These are phyloP conservation scores for Thymelicus sylvestris DNA, from an alignment of 2,888 invertebrate species.

Conservation along the genomic window DNA sequence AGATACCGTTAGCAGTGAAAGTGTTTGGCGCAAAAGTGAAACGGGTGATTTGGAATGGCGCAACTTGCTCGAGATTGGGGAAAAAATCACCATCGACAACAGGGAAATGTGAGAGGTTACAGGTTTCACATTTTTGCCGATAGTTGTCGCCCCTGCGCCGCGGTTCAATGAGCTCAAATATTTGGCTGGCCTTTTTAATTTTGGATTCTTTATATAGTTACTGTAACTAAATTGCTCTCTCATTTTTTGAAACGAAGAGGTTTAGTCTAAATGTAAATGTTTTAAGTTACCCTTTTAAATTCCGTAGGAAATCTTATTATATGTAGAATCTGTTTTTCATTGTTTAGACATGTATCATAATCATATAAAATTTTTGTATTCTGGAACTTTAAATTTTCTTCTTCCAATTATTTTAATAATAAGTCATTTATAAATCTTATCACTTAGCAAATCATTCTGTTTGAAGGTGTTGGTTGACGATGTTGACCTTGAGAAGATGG, in stretches of 20 bases:
- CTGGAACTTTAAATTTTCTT: too few species aligned
- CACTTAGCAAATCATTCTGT: constrained; percentile 22
- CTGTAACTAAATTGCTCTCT: too few species aligned
- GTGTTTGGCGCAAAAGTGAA: constrained; percentile 79
- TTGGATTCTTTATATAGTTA: not conserved
- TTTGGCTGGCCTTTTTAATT: constrained; percentile 19
- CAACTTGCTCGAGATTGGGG: constrained; percentile 66
- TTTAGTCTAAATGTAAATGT: too few species aligned
- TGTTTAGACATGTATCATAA: too few species aligned
- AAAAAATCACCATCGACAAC: constrained; percentile 58
- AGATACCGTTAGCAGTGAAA: constrained; percentile 80
- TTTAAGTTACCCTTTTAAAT: too few species aligned
- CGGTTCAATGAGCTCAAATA: constrained; percentile 2
- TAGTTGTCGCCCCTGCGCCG: constrained; percentile 13
- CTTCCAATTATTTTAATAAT: too few species aligned
- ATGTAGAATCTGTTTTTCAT: too few species aligned
- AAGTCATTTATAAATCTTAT: not conserved
- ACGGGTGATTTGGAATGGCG: constrained; percentile 71
- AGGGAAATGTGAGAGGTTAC: constrained; percentile 63
- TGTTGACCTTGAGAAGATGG: constrained; percentile 7
- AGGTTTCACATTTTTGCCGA: constrained; percentile 33
- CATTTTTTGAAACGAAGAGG: too few species aligned
- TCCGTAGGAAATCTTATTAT: too few species aligned
- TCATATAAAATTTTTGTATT: too few species aligned
- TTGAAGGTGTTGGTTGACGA: constrained; percentile 24